Conservation (phyloP, 2,113 vertebrate species). For the Conger conger region DNA sequence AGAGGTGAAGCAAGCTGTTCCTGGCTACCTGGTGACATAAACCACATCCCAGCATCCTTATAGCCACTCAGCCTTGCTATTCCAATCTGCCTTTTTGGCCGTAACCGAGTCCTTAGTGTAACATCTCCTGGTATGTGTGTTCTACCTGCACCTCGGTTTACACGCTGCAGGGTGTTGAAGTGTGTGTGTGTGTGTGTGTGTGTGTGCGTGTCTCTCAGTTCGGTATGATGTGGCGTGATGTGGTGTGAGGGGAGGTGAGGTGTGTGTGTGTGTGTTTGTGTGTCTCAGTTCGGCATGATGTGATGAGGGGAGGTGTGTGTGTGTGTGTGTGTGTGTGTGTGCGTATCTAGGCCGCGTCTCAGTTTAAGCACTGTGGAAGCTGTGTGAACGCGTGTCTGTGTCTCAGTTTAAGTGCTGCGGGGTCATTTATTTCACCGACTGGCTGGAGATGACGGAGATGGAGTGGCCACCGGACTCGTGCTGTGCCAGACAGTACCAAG, state of each 20-base stretch:
- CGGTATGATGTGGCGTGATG: no score
- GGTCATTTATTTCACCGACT: slow-evolving; percentile 97
- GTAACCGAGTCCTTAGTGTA: not conserved
- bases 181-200: not conserved
- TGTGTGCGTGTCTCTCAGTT: not conserved
- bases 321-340: not conserved
- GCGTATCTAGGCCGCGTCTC: not conserved
- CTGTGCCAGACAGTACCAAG: slow-evolving; percentile 90
- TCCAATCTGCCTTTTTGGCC: no score
- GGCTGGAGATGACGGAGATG: slow-evolving; percentile 98
- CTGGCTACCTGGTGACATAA: no score
- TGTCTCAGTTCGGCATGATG: no score
- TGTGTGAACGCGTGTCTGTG: not conserved
- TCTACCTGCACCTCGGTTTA: not conserved
- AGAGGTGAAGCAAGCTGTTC: no score
- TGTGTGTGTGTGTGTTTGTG: not conserved
- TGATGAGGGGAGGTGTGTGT: not conserved
- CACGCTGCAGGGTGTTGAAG: not conserved
- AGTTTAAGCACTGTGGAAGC: no score
- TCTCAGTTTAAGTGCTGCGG: slow-evolving; percentile 94
- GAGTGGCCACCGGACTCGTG: slow-evolving; percentile 98
- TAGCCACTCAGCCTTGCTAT: no score
- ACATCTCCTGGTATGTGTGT: not conserved
- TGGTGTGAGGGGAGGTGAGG: not conserved
- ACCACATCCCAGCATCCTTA: no score